Percentiles rank a stretch among this genome's conserved stretches.
phyloP scores from a whole-genome alignment of 2,113 vertebrate genomes.

The Leucoraja erinaceus region DNA sequence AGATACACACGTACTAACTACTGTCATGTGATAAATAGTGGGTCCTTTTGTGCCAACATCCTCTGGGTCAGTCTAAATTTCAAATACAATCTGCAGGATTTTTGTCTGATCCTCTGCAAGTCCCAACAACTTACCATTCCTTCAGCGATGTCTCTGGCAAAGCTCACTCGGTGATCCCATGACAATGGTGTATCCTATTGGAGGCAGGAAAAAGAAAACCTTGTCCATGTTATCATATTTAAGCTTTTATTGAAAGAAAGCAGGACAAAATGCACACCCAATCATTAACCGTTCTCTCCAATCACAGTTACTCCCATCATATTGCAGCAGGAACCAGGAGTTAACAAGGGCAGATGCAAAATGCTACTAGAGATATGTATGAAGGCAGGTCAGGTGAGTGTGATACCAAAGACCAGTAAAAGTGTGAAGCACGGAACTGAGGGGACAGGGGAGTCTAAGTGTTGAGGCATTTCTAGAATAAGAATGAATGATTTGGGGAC shows the following conservation, averaged over 20 bases:
- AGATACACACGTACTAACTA: background rate
- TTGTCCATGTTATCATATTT: background rate
- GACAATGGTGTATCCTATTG: slow-evolving; percentile 80
- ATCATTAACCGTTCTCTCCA: no score
- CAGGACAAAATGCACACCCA: background rate
- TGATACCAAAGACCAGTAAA: background rate
- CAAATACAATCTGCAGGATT: background rate
- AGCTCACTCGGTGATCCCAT: slow-evolving; percentile 89
- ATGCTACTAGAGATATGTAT: background rate
- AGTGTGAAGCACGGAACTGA: no score
- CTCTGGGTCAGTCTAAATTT: background rate
- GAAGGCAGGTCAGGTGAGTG: background rate
- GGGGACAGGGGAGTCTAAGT: background rate
- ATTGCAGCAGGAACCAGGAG: background rate
- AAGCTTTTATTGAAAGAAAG: background rate
- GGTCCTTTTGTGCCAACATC: background rate
- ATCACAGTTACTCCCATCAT: background rate
- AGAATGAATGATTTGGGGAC: background rate
- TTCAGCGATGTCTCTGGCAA: slow-evolving; percentile 85
- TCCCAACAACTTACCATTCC: slow-evolving; percentile 73
- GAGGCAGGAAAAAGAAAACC: background rate
- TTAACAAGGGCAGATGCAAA: background rate
- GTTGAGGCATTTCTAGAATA: background rate
- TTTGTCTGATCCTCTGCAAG: background rate
- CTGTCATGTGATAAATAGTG: background rate